Base-by-base conservation (phyloP, 2,113 vertebrate species). In the Sinocyclocheilus anshuiensis region DNA sequence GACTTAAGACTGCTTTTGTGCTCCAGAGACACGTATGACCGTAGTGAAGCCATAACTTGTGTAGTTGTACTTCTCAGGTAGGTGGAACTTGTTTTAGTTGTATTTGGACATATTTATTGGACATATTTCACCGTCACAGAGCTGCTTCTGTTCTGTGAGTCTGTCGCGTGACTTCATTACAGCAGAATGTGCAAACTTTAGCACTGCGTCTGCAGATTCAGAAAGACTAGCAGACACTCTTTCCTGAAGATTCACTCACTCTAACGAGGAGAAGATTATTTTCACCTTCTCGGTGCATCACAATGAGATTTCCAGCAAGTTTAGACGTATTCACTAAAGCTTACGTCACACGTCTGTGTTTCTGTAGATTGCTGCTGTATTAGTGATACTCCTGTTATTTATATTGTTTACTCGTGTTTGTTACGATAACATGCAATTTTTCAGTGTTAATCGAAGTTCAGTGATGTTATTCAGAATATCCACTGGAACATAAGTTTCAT, bases 51-150 rank as follows among this genome's bases (percentile, higher is more conserved):
- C 5, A 7, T 20, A 57, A 2, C 55, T 57, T 2, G 55, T 57
- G 55, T 57, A 57, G 18, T 7, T 57, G 6, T 50, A 13, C 12
- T 13, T 50, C 48, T 50, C 48, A 50, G 48, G 12, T 15, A 50
- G 12, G 3, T 50, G 2, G 48, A 57, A 5, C 53, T 57, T 57
- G 53, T 57, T 57, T 57, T 7, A 57, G 16, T 20, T 20, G 53
- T 57, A 18, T 20, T 20, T 53, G 15, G 50, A 53, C 3, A 4
- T 53, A 16, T 39, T 11, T 53, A 6, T 55, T 69, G 11, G 50
- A 98, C 10, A 48, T 11, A 12, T 48, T 48, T 48, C 10, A 48
- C 10, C 45, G 10, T 1, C 39, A 42, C 6, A 1, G 39, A 8
- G 72, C 53, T 86, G 80, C 80, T 83, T 65, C 79, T 48, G 5